Base-by-base conservation (phyloP, 2,797 vertebrate species). In the Propithecus deckenii region DNA sequence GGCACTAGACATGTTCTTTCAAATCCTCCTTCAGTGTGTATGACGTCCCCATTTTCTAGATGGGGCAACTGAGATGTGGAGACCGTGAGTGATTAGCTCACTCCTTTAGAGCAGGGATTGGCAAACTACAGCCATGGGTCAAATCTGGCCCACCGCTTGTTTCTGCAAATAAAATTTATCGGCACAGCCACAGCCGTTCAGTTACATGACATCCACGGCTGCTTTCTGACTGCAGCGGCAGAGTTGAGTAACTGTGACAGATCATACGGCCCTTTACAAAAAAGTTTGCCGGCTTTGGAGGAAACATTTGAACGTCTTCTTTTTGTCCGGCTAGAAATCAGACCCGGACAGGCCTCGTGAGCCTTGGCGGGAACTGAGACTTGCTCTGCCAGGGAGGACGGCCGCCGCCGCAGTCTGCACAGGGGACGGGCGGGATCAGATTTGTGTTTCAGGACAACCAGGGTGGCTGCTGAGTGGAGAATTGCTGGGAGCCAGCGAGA, bases 101-200 rank as follows among this genome's bases (percentile, higher is more conserved):
- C 57, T 88, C 69, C 46, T 81, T 88, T 43, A 89, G 71, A 86
- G 46, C n/a, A 71, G 30, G 69, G 17, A 35, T 18, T 75, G 20
- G 59, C 71, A 80, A 50, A 48, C 43, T 38, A 14, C 5, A 41
- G 75, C 57, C 65, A 7, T 43, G 59, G 92, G 79, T 89, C 52
- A 18, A 63, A 83, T 72, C 65, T 0, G 6, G 61, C 91, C 95
- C 72, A 20, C 72, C 38, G 14, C 81, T 86, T 91, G 89, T 83
- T 96, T 86, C 55, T 94, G 20, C 86, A 93, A 96, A 83, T 95
- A 96, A 97, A 97, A 87, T 87, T 96, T 92, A 87, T 92, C 85
- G 93, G 86, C 76, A 76, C 7, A 5, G 87, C 59, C 65, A 75
- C 59, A 13, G 41, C 80, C 75, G 11, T 43, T 95, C 75, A 80